A percentile compares a stretch with the other conserved stretches of the same genome.
Evolutionary conservation across 2,888 invertebrate genomes (phyloP).

Genomic region (Mycalesis mineus): DNA sequence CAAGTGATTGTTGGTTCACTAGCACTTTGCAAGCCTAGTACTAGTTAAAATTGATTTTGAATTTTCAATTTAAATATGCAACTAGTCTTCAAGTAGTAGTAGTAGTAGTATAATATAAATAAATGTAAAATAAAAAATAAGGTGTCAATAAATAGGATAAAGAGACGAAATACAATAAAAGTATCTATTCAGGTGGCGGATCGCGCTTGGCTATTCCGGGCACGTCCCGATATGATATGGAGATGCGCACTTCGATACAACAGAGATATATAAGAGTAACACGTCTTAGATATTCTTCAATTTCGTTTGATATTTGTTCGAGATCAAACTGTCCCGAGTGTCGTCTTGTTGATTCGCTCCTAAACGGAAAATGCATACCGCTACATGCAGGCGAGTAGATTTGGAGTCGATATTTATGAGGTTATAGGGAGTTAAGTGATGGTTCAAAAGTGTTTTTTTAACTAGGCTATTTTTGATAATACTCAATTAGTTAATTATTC

Average conservation of each 20-base stretch:
- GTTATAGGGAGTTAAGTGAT: background rate
- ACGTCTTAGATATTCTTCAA: constrained; percentile 19
- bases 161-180: background rate
- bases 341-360: background rate
- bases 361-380: background rate
- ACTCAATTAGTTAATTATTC: too few species aligned
- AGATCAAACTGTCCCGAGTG: constrained; percentile 5
- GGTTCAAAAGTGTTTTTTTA: background rate
- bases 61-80: too few species aligned
- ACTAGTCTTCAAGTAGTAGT: too few species aligned
- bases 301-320: constrained; percentile 20
- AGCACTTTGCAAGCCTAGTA: too few species aligned
- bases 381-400: constrained; percentile 4
- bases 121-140: background rate
- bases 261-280: constrained; percentile 22
- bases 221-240: constrained; percentile 10
- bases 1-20: too few species aligned
- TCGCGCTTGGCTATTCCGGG: constrained; percentile 16
- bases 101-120: too few species aligned
- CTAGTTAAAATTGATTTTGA: too few species aligned
- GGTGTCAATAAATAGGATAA: background rate
- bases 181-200: background rate
- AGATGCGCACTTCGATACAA: constrained; percentile 24
- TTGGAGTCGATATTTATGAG: background rate
- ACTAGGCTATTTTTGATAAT: too few species aligned